These are phyloP conservation scores for Strongylocentrotus purpuratus DNA, from an alignment of 35 echinoderm and acorn worm genomes.

Conservation along the genomic window DNA sequence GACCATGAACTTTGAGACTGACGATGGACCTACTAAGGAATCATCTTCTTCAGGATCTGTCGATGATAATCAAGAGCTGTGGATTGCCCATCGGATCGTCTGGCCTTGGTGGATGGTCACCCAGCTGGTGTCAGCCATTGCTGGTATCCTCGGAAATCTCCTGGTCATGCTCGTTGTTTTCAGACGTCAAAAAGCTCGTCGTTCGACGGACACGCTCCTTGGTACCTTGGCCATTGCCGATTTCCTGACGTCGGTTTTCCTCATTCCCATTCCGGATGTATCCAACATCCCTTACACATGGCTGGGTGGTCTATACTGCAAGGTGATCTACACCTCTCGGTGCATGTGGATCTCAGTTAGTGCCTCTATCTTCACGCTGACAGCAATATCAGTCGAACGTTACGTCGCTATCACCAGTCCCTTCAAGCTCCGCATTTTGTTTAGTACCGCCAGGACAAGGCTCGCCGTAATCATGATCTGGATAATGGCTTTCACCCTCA, in stretches of 20 bases:
- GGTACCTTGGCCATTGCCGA: constrained; percentile 47
- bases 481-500: constrained; percentile 9
- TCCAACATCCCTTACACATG: not conserved
- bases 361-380: constrained; percentile 68
- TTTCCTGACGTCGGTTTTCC: constrained; percentile 44
- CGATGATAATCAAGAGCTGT: not conserved
- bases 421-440: constrained; percentile 54
- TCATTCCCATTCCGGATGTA: constrained; percentile 22
- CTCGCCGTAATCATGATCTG: constrained; percentile 31
- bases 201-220: constrained; percentile 44
- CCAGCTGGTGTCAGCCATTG: not conserved
- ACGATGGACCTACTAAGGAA: not conserved
- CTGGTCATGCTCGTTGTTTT: constrained; percentile 43
- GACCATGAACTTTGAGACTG: not conserved
- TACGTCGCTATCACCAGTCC: constrained; percentile 73
- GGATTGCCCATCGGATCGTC: not conserved
- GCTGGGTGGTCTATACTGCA: constrained; percentile 76
- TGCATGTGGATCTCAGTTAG: constrained; percentile 69
- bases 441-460: constrained; percentile 45
- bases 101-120: constrained; percentile 43
- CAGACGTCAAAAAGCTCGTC: not conserved
- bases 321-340: constrained; percentile 58
- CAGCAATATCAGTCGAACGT: constrained; percentile 69
- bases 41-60: not conserved
- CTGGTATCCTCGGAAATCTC: constrained; percentile 35